Evolutionary conservation across 2,797 vertebrate species (phyloP).

Genomic region (Lutjanus campechanus): DNA sequence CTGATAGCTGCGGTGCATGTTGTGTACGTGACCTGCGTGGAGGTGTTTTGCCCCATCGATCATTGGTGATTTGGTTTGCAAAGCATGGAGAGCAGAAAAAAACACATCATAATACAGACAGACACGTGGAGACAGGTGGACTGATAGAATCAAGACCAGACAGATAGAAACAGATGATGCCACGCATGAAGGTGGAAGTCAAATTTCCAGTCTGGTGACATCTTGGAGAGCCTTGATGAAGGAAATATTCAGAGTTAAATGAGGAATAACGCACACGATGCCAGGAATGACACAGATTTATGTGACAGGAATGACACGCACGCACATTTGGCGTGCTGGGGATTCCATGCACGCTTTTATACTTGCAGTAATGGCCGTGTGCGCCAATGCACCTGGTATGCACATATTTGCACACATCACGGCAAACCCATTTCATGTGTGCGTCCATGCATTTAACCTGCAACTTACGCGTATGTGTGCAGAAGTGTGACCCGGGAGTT

Average conservation of each 20-base stretch:
- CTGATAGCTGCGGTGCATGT: background rate
- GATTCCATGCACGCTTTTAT: background rate
- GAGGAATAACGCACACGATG: slow-evolving; percentile 27
- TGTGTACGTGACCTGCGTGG: slow-evolving; percentile 17
- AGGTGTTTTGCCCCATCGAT: background rate
- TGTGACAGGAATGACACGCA: slow-evolving; percentile 1
- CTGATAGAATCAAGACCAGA: slow-evolving; percentile 24
- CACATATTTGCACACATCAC: slow-evolving; percentile 18
- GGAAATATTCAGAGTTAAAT: slow-evolving; percentile 12
- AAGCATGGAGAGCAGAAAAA: background rate
- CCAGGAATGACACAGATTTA: slow-evolving; percentile 46
- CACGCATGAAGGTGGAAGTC: slow-evolving; percentile 31
- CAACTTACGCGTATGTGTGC: slow-evolving; percentile 19
- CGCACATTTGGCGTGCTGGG: background rate
- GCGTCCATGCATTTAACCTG: slow-evolving; percentile 27
- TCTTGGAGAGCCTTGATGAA: slow-evolving; percentile 5
- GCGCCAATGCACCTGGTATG: slow-evolving; percentile 13
- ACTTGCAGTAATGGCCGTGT: slow-evolving; percentile 3
- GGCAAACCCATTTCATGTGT: slow-evolving; percentile 15
- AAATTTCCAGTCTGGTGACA: slow-evolving; percentile 46
- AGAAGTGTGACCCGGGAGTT: slow-evolving; percentile 55
- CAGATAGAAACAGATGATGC: slow-evolving; percentile 28
- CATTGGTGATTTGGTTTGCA: background rate
- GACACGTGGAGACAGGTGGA: slow-evolving; percentile 8
- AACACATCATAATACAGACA: background rate